Conservation (phyloP, 1,140 invertebrate genomes). For the Leptoteleia sp. region DNA sequence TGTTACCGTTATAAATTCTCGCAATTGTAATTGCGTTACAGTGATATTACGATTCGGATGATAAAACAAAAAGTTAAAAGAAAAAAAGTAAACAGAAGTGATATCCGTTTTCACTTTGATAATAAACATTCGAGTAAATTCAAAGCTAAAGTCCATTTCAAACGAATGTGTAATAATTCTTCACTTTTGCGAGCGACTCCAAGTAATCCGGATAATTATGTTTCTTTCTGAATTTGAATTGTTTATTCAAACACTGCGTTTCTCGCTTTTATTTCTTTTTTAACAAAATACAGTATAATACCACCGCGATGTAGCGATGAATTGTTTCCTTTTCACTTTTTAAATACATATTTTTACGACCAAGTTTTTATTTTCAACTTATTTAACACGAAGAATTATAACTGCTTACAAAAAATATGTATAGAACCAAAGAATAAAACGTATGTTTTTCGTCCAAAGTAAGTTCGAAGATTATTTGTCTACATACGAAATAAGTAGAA, state of each 20-base stretch:
- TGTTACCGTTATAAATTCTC: too few relatives aligned
- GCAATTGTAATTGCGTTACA: too few relatives aligned
- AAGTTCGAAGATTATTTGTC: too few relatives aligned
- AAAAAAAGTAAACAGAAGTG: too few relatives aligned
- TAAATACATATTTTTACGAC: background rate
- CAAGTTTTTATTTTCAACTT: background rate
- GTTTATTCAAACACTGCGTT: conserved; percentile 47
- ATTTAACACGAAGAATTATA: conserved; percentile 3
- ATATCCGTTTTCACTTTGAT: conserved; percentile 26
- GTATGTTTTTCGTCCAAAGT: too few relatives aligned
- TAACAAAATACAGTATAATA: conserved; percentile 45
- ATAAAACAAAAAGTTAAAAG: too few relatives aligned
- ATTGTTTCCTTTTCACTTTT: conserved; percentile 14
- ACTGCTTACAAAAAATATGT: too few relatives aligned
- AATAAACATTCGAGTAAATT: conserved; percentile 37
- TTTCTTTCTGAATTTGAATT: conserved; percentile 60
- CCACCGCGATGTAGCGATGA: conserved; percentile 5
- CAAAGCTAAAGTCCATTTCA: conserved; percentile 42
- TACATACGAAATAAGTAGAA: too few relatives aligned
- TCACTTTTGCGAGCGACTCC: conserved; percentile 36
- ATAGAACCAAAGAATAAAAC: too few relatives aligned
- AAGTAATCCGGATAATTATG: conserved; percentile 46
- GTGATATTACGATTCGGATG: conserved; percentile 18
- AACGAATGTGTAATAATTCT: conserved; percentile 53
- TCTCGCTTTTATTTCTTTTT: conserved; percentile 44